Evolutionary conservation across 2,888 invertebrate species (phyloP).

Genomic region (Melanophora roralis): DNA sequence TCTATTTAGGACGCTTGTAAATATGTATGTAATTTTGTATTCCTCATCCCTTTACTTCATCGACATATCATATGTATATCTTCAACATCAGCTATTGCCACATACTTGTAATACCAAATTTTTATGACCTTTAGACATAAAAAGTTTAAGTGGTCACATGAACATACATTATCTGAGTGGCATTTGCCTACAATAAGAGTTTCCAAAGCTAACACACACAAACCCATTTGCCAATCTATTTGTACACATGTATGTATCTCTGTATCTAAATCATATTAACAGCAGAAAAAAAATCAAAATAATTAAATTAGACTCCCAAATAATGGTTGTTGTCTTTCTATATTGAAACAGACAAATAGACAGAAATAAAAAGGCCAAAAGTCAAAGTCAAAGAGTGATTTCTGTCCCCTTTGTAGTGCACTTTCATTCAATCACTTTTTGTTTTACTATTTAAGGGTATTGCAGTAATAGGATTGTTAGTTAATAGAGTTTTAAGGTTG

Average conservation of each 20-base stretch:
- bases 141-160: slow-evolving; percentile 51
- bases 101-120: slow-evolving; percentile 65
- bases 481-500: too few species aligned
- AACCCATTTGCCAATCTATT: not conserved
- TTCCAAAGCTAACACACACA: slow-evolving; percentile 8
- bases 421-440: slow-evolving; percentile 45
- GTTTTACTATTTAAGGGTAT: slow-evolving; percentile 32
- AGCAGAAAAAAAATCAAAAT: slow-evolving; percentile 70
- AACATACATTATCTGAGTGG: not conserved
- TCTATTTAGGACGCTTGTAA: too few species aligned
- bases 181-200: not conserved
- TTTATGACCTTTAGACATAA: slow-evolving; percentile 68
- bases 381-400: slow-evolving; percentile 1
- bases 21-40: not conserved
- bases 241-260: too few species aligned
- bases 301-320: slow-evolving; percentile 69
- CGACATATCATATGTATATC: too few species aligned
- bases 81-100: not conserved
- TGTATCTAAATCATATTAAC: slow-evolving; percentile 73
- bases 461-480: not conserved
- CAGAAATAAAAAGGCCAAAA: not conserved
- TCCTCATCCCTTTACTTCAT: not conserved
- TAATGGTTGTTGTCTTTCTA: not conserved
- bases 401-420: slow-evolving; percentile 2
- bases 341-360: not conserved